Evolutionary conservation across 2,113 vertebrate species (phyloP).

Genomic region (Oreochromis aureus): DNA sequence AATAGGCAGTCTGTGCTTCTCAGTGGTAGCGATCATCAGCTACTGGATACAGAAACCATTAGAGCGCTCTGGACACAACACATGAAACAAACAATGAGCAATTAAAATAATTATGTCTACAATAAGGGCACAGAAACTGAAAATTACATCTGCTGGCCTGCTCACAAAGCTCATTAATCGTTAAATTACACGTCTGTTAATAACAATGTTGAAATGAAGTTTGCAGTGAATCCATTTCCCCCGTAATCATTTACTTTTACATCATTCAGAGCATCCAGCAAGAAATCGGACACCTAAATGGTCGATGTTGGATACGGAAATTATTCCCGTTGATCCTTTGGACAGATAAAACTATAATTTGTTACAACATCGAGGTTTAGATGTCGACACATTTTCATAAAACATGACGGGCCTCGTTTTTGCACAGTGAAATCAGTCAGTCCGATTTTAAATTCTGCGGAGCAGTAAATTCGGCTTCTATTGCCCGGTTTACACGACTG

Average conservation of each 20-base stretch:
- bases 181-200: neutral
- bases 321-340: neutral
- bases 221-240: neutral
- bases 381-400: neutral
- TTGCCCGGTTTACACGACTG: neutral
- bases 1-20: too few relatives aligned
- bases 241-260: neutral
- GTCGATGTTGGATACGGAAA: neutral
- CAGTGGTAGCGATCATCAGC: neutral
- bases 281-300: neutral
- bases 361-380: neutral
- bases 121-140: neutral
- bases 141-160: neutral
- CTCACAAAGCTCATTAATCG: neutral
- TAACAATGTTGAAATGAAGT: neutral
- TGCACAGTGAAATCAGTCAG: neutral
- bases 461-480: neutral
- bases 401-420: rapidly evolving
- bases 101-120: neutral
- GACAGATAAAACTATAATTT: neutral
- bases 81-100: neutral
- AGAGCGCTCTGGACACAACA: neutral
- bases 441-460: neutral
- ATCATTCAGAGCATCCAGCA: neutral
- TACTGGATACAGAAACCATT: neutral